These are phyloP conservation scores for Lissonota sp. DNA, from an alignment of 2,888 invertebrate species.

Conservation along the genomic window DNA sequence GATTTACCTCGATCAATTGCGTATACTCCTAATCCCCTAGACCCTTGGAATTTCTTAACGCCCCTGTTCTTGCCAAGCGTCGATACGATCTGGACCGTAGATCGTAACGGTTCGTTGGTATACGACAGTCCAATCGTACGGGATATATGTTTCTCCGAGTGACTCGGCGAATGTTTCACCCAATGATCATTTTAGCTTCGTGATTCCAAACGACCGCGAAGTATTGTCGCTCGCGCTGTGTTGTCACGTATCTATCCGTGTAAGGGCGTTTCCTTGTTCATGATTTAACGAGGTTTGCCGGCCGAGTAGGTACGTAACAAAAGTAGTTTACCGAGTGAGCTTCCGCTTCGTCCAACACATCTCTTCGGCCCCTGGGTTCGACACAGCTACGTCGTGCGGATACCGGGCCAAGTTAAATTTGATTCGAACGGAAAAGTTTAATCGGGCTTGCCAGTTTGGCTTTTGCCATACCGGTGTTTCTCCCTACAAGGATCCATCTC, in stretches of 20 bases:
- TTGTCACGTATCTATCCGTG: constrained; percentile 58
- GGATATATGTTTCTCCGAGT: not conserved
- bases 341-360: not conserved
- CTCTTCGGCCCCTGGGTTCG: not conserved
- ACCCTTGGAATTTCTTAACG: no score
- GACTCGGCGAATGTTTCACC: constrained; percentile 7
- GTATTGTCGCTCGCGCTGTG: constrained; percentile 40
- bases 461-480: constrained; percentile 48
- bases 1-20: no score
- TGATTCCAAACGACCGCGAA: constrained; percentile 14
- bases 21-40: no score
- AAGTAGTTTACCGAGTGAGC: constrained; percentile 74
- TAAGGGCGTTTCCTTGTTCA: constrained; percentile 69
- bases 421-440: constrained; percentile 80
- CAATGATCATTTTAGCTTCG: constrained; percentile 31
- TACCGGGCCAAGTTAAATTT: constrained; percentile 79
- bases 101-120: constrained; percentile 25
- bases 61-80: no score
- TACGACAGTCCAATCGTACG: not conserved
- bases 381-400: constrained; percentile 63
- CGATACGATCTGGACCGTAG: not conserved
- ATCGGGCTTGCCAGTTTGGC: constrained; percentile 74
- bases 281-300: constrained; percentile 73
- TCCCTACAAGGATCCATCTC: constrained; percentile 39
- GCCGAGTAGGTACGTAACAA: constrained; percentile 74